Evolutionary conservation across 1,140 invertebrate species (phyloP), one percentile per base, ranked within the genome.

Genomic region (Cecropterus lyciades): DNA sequence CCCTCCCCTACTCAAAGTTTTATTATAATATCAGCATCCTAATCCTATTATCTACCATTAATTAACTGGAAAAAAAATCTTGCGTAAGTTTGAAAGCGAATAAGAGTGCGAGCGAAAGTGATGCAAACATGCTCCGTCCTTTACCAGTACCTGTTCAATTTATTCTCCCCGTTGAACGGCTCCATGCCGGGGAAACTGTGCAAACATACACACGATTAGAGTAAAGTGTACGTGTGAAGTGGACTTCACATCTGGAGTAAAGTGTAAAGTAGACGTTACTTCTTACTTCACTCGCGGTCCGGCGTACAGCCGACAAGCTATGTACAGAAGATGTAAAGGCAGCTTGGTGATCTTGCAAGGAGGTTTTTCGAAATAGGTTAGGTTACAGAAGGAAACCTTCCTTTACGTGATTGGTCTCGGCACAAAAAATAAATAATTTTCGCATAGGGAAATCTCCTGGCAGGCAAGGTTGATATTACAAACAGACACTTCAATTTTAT

Each of bases 91-190:
- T 79, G 75, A 77, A 79, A 82, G 77, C 79, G 77, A 73, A 70
- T 9, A 11, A 56, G 49, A 67, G 56, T 40, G 78, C 75, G 84
- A 77, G 82, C 79, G 67, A 76, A 70, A 79, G 79, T 75, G 71
- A 75, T 73, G 69, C 73, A 55, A 77, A 73, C 72, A 72, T 69
- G 52, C 51, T 75, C 59, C 73, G 73, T 78, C 77, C 75, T 68
- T 84, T 69, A 59, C 46, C 53, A 76, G 82, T 93, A 93, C 93
- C 93, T 93, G 93, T 93, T 93, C 72, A 93, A 92, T 74, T 92
- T 93, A 93, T 93, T 93, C 79, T 93, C 92, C 77, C 91, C 92
- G 75, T 91, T 92, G 80, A 92, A 53, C 70, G 89, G 79, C 80
- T 92, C 91, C 86, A 84, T 79, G 76, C 85, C 79, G 71, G 91